A percentile compares a stretch with the other conserved stretches of the same genome.
phyloP scores from a whole-genome alignment of 2,797 vertebrate genomes.

The Glyptemys insculpta region DNA sequence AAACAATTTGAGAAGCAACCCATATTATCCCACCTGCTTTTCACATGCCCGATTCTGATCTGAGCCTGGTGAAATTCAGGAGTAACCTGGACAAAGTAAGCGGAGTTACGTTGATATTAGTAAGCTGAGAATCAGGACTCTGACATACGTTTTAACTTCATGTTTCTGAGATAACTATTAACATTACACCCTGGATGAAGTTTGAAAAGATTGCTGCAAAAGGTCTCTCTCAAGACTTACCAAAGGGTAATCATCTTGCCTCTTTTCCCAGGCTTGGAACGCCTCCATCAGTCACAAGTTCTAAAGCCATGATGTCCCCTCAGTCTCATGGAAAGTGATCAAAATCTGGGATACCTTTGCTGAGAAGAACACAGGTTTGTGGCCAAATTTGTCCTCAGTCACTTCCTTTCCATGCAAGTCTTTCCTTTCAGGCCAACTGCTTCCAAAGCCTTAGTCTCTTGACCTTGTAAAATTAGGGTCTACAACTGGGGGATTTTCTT shows the following conservation, averaged over 20 bases:
- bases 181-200: background rate
- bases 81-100: background rate
- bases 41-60: background rate
- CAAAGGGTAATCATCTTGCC: background rate
- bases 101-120: background rate
- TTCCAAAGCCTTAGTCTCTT: background rate
- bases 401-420: background rate
- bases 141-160: background rate
- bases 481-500: background rate
- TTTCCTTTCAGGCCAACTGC: background rate
- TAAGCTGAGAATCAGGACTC: background rate
- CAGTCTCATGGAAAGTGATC: background rate
- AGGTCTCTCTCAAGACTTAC: background rate
- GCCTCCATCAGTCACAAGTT: background rate
- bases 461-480: background rate
- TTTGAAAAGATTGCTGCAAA: background rate
- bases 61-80: background rate
- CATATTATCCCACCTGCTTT: background rate
- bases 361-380: background rate
- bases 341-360: background rate
- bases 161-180: background rate
- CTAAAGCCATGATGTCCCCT: background rate
- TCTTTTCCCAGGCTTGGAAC: background rate
- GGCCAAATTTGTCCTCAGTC: background rate
- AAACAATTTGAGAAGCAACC: background rate